Base-by-base conservation (phyloP, 1,140 invertebrate genomes). In the Caenorhabditis latens region DNA sequence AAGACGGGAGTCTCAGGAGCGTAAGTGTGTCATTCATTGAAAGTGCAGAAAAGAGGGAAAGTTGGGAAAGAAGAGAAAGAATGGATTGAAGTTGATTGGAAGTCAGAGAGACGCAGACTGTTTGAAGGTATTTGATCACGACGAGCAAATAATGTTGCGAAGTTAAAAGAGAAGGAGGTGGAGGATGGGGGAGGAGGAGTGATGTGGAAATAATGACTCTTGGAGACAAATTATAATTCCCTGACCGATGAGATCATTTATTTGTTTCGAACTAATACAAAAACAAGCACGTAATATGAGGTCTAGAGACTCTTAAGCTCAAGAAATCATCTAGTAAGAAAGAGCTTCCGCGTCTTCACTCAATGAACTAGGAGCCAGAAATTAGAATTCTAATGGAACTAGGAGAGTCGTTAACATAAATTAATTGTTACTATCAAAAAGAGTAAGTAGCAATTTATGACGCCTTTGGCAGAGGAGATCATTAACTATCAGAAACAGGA, bases 141-240 rank as follows among this genome's bases (percentile, higher is more conserved):
- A 79, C 14, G 71, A 79, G 71, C 71, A 79, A 79, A 79, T 79
- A 79, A 79, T 79, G 71, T 79, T 46, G 43, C 43, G 65, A 46
- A 71, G 7, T 71, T 16, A 21, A 21, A 46, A 19, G 43, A 19
- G 40, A 32, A n/a, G 43, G 42, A 46, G 24, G n/a, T 14, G n/a
- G 57, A 58, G 61, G 13, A 11, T 50, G 24, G 24, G n/a, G 14
- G 61, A 63, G 61, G 14, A 40, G 14, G 61, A 63, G 61, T n/a
- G 8, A 58, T 53, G 50, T 13, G 19, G 8, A n/a, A n/a, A 8
- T n/a, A n/a, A 58, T 8, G n/a, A n/a, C 19, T 19, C 55, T 58
- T 58, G 57, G 57, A 58, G 57, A 58, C 57, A n/a, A 58, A n/a
- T 58, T 58, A 58, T 58, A 58, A n/a, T 16, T 21, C 8, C n/a